phyloP scores from a whole-genome alignment of 1,140 invertebrate genomes.

The Drosophila lini region DNA sequence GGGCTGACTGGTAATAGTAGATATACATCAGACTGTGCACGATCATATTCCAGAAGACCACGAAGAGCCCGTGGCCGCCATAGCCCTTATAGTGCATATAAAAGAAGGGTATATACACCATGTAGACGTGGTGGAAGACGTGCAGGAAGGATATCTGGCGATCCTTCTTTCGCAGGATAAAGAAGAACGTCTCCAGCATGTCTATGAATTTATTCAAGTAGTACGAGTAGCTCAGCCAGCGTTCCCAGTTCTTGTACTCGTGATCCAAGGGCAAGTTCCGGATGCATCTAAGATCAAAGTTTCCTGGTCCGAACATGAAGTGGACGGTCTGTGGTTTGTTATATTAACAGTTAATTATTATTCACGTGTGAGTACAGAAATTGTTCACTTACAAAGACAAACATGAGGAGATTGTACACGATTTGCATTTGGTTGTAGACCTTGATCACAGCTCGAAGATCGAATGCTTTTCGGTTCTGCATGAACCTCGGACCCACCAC shows the following conservation, averaged over 20 bases:
- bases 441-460: slow-evolving; percentile 89
- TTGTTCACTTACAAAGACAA: slow-evolving; percentile 4
- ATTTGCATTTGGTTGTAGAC: slow-evolving; percentile 91
- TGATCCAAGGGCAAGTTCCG: slow-evolving; percentile 45
- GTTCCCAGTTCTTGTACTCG: slow-evolving; percentile 33
- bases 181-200: slow-evolving; percentile 59
- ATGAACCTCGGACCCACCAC: slow-evolving; percentile 90
- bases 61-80: slow-evolving; percentile 87
- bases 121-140: slow-evolving; percentile 86
- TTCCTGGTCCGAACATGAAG: slow-evolving; percentile 22
- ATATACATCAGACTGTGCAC: slow-evolving; percentile 38
- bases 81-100: slow-evolving; percentile 35
- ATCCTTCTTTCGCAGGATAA: slow-evolving; percentile 60
- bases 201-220: slow-evolving; percentile 57
- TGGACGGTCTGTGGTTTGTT: slow-evolving; percentile 15
- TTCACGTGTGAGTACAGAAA: not conserved
- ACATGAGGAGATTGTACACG: slow-evolving; percentile 35
- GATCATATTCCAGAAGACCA: slow-evolving; percentile 24
- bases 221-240: slow-evolving; percentile 40
- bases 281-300: slow-evolving; percentile 44
- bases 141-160: slow-evolving; percentile 57
- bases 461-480: slow-evolving; percentile 91
- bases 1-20: slow-evolving; percentile 38
- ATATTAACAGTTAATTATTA: not conserved
- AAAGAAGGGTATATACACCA: slow-evolving; percentile 20